Evolutionary conservation across 2,113 vertebrate species (phyloP).

Genomic region (Mus spicilegus): DNA sequence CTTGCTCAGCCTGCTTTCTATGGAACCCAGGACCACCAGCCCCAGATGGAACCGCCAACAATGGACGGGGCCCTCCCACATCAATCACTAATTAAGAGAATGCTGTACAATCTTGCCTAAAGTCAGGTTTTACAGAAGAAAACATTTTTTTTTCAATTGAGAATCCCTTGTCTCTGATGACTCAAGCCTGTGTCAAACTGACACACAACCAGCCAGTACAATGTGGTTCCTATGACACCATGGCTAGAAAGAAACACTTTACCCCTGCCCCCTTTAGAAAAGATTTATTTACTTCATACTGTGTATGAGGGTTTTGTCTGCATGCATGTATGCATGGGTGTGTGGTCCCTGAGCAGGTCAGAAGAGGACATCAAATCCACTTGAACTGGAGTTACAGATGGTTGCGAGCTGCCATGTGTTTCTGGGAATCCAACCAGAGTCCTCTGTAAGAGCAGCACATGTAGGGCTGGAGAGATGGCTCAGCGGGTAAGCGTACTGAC

Average conservation of each 20-base stretch:
- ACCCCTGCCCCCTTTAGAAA: background rate
- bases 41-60: background rate
- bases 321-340: background rate
- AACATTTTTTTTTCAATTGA: background rate
- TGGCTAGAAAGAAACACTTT: background rate
- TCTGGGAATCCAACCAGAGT: background rate
- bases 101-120: background rate
- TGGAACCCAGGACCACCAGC: background rate
- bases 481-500: too few relatives aligned
- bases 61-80: background rate
- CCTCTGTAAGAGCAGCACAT: background rate
- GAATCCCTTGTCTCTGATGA: background rate
- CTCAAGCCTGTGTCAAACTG: background rate
- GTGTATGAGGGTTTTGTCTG: background rate
- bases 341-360: background rate
- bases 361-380: background rate
- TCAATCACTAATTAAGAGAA: background rate
- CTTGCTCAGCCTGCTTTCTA: background rate
- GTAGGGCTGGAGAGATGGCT: too few relatives aligned
- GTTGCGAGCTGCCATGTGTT: background rate
- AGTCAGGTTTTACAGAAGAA: background rate
- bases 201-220: background rate
- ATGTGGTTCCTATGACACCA: background rate
- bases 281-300: background rate
- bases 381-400: background rate